phyloP scores from a whole-genome alignment of 2,888 invertebrate genomes.

The Eupithecia insigniata region DNA sequence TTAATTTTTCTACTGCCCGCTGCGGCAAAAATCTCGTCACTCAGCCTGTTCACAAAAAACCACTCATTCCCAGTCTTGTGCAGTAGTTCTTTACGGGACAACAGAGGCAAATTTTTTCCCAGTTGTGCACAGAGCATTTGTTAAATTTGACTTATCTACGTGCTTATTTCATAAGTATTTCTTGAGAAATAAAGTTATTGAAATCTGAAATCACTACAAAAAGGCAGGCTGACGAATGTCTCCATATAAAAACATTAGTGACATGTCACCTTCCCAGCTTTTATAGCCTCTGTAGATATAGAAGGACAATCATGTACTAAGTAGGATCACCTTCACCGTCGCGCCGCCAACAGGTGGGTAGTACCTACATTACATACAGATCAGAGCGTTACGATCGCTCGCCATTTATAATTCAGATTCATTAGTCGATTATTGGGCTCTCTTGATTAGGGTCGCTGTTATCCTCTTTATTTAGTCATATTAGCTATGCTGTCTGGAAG shows the following conservation, averaged over 20 bases:
- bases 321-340: neutral
- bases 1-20: neutral
- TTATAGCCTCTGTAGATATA: neutral
- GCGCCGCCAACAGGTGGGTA: neutral
- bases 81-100: no score
- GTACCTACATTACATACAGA: neutral
- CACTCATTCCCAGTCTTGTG: no score
- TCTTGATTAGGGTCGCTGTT: neutral
- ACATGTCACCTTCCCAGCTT: neutral
- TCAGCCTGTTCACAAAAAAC: neutral
- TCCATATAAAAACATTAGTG: neutral
- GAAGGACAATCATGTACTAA: neutral
- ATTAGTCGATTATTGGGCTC: slow-evolving; percentile 12
- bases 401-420: slow-evolving; percentile 6
- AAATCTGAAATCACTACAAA: no score
- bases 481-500: neutral
- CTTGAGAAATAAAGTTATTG: no score
- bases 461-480: slow-evolving; percentile 7
- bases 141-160: no score
- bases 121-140: no score
- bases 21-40: neutral
- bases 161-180: no score
- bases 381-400: neutral
- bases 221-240: no score
- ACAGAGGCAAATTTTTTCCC: no score